Conservation (phyloP, 2,113 vertebrate species). For the Tachysurus fulvidraco region DNA sequence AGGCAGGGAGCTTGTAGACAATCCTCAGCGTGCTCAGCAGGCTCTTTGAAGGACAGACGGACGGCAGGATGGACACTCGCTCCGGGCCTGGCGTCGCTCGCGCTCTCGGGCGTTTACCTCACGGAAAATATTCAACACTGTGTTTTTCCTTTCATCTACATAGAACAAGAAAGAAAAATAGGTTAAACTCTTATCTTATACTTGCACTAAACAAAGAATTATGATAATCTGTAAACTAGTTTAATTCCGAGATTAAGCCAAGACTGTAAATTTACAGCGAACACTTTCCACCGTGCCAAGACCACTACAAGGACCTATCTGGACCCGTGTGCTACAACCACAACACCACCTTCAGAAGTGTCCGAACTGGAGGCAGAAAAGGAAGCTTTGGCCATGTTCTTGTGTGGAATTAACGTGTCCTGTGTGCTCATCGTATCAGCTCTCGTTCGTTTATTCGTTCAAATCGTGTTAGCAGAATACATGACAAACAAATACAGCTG, state of each 20-base stretch:
- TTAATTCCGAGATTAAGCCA: constrained; percentile 1
- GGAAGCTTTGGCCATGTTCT: neutral
- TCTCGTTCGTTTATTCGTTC: neutral
- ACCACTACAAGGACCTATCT: neutral
- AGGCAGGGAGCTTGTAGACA: constrained; percentile 58
- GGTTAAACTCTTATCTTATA: neutral
- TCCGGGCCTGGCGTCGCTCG: neutral
- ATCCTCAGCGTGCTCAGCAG: constrained; percentile 61
- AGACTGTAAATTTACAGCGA: neutral
- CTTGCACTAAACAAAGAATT: neutral
- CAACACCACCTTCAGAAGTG: constrained; percentile 45
- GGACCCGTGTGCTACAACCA: neutral
- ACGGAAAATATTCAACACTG: constrained; percentile 71
- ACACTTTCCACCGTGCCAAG: constrained; percentile 30
- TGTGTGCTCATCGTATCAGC: no score
- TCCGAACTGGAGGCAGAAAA: constrained; percentile 52
- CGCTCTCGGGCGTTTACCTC: neutral
- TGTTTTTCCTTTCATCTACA: constrained; percentile 82
- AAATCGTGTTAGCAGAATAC: neutral
- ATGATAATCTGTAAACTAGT: neutral
- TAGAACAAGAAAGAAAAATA: constrained; percentile 37
- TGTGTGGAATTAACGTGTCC: neutral
- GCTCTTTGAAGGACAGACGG: constrained; percentile 65
- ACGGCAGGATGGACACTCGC: constrained; percentile 21
- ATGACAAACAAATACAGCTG: no score